These are phyloP conservation scores for Eulithis testata DNA, from an alignment of 2,888 invertebrate species.

Conservation along the genomic window DNA sequence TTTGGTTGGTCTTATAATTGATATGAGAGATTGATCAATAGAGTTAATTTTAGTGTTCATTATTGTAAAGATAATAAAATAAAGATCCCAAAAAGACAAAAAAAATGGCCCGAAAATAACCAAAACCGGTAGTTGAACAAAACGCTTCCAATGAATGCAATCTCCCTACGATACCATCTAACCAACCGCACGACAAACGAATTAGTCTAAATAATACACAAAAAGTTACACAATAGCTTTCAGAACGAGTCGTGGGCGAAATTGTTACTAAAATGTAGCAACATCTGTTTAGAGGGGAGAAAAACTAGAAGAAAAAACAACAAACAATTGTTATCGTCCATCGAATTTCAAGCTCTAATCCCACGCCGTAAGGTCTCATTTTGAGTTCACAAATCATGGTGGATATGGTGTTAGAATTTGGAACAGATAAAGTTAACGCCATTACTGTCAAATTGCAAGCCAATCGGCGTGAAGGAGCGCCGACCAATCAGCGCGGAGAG, in stretches of 20 bases:
- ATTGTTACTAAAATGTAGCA: conserved; percentile 83
- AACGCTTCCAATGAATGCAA: conserved; percentile 72
- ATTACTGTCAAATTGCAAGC: conserved; percentile 82
- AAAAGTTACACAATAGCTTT: conserved; percentile 78
- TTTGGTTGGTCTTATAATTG: too few relatives aligned
- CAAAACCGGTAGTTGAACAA: conserved; percentile 71
- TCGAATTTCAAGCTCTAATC: conserved; percentile 27
- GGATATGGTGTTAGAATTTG: conserved; percentile 39
- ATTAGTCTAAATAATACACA: conserved; percentile 81
- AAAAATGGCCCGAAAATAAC: conserved; percentile 27
- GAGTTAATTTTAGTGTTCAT: not conserved
- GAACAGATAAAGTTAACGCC: conserved; percentile 72
- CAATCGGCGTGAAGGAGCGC: conserved; percentile 70
- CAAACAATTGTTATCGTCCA: conserved; percentile 26
- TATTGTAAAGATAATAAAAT: not conserved
- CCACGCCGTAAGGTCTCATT: fast-evolving
- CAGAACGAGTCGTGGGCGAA: conserved; percentile 77
- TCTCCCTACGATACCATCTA: conserved; percentile 74
- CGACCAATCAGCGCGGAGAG: conserved; percentile 68
- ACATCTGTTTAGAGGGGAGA: conserved; percentile 81
- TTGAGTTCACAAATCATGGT: conserved; percentile 32
- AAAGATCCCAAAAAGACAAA: conserved; percentile 21
- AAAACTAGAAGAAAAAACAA: conserved; percentile 25
- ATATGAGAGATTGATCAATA: not conserved
- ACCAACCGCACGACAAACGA: conserved; percentile 82